Evolutionary conservation across 1,140 invertebrate genomes (phyloP), one percentile per base, ranked within the genome.

Genomic region (Drosophila mojavensis): DNA sequence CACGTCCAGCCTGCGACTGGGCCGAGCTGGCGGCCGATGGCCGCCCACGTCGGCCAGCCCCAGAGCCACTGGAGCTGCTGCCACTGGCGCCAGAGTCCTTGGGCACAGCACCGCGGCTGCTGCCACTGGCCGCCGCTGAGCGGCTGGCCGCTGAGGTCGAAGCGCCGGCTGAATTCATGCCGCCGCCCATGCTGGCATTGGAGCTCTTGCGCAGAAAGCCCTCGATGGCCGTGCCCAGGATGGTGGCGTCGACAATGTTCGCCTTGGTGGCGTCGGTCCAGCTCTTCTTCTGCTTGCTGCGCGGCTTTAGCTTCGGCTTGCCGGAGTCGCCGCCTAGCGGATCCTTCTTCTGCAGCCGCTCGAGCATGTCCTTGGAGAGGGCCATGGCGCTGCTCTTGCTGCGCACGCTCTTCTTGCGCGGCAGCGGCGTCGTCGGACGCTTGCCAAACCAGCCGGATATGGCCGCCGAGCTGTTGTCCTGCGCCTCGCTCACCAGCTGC

Each of bases 221-320:
- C 92, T 97, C 96, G 64, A 97, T 97, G 5, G 96, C 96, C 81
- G 94, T 96, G 15, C 96, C 96, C 7, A 97, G 92, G 0, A 96
- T 94, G 79, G 96, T 95, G 5, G 96, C 95, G 79, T 97, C 96
- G 4, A 97, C 96, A 48, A 92, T 89, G 10, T 78, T 84, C 1
- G 81, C 77, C 63, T 92, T 85, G 26, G 90, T 91, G 20, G 90
- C 59, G 15, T 91, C 90, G 17, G 81, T 71, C 76, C 88, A 84
- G 59, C 84, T 89, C 59, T 79, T 89, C 65, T 85, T 92, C n/a
- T 88, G 86, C 36, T 91, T 90, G 63, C 80, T 91, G 9, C 90
- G 80, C 4, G 92, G 89, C 73, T 91, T 90, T 0, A 91, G 15
- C 30, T 92, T 92, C 15, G 91, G 91, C 60, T 91, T 91, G 28